Evolutionary conservation across 2,797 vertebrate species (phyloP), one percentile per base, ranked within the genome.

Genomic region (Cuculus canorus): DNA sequence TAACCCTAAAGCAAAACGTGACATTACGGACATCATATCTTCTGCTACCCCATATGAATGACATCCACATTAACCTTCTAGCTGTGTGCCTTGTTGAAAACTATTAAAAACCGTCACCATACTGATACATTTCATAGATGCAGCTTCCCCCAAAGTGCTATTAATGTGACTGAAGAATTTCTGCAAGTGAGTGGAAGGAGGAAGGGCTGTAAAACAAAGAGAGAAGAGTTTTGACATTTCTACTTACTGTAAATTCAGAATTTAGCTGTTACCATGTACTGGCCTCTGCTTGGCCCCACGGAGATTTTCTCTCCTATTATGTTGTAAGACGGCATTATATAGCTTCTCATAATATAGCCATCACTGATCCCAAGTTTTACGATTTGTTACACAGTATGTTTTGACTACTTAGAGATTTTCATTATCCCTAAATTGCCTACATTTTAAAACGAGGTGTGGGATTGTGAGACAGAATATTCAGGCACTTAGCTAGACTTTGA

Each of bases 371-470:
- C 66, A 75, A 91, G 73, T 63, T 77, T 72, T 70, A 45, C 1
- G 10, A n/a, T 95, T 94, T 69, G 70, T 90, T 92, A 21, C 18
- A 10, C 73, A 1, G 0, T 94, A 64, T 75, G 85, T 86, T 97
- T 85, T 37, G 30, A 82, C 69, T 90, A 11, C 85, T 70, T 92
- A 78, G 21, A 39, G 85, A 64, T 96, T 93, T 92, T 95, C 68
- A 89, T 87, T 92, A 47, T 94, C 95, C 41, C 81, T 82, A 96
- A 94, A 94, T 95, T 95, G 73, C 50, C 77, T 89, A 13, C 21
- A 4, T 95, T 96, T 94, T 77, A 94, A 96, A 97, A 95, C 5
- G 25, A 94, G 69, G 73, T 88, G 95, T 97, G 77, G 86, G 53
- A 22, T 94, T 93, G 82, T 65, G 83, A 78, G 81, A 50, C 91